phyloP scores from a whole-genome alignment of 2,888 invertebrate genomes.

The Lysandra coridon region DNA sequence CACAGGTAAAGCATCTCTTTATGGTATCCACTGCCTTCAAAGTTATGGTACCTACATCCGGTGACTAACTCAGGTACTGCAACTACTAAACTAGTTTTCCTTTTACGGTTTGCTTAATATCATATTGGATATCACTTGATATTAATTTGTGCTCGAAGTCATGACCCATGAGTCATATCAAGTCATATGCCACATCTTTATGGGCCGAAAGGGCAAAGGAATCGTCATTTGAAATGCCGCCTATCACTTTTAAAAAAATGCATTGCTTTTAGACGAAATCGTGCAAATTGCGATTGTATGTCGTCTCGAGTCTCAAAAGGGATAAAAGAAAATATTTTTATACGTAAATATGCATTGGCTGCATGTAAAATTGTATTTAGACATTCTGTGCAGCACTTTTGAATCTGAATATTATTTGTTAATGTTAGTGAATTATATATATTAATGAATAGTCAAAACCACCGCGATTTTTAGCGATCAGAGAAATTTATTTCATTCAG shows the following conservation, averaged over 20 bases:
- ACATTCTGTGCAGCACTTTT: neutral
- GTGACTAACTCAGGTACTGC: conserved; percentile 32
- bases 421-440: no score
- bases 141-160: neutral
- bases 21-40: neutral
- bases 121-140: neutral
- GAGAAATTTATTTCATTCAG: no score
- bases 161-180: neutral
- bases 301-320: neutral
- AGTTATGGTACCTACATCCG: conserved; percentile 31
- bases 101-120: neutral
- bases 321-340: no score
- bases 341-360: neutral
- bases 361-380: neutral
- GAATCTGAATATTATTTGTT: neutral
- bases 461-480: neutral
- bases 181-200: neutral
- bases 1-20: conserved; percentile 35
- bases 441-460: neutral
- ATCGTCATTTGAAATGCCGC: neutral
- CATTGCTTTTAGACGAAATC: no score
- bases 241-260: neutral
- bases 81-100: neutral
- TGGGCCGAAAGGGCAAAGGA: neutral
- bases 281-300: no score